Base-by-base conservation (phyloP, 2,113 vertebrate genomes). In the Monopterus albus region DNA sequence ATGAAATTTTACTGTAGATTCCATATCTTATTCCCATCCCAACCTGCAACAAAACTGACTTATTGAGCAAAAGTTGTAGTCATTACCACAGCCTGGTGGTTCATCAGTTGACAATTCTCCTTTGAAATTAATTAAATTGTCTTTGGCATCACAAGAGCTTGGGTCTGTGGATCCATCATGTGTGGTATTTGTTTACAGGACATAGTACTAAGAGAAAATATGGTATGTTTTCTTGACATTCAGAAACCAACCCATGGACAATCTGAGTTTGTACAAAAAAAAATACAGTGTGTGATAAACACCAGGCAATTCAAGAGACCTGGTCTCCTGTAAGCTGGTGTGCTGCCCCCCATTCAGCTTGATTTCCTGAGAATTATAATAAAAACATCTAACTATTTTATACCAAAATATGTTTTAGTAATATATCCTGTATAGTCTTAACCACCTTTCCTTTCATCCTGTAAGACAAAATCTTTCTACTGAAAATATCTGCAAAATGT, bases 1-100 rank as follows among this genome's bases (percentile, higher is more conserved):
- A 43, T 75, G 50, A 49, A 28, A 66, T 74, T 72, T 78, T 68
- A 43, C 66, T 55, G 71, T 49, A 79, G 20, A 84, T 81, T 79
- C 61, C 81, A 85, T 69, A 72, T 76, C 79, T 63, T 18, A 55
- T 62, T 50, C 49, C 64, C 29, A 50, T 79, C 31, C 55, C 28
- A 62, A 72, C 21, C 55, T 35, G n/a, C 39, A 56, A 73, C 39
- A 52, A 73, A 72, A 70, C 47, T 65, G 33, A 70, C 65, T 66
- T 56, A 71, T 56, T 78, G 50, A 68, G 56, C 38, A 65, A 61
- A 77, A 59, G 10, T 59, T 69, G n/a, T 56, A 69, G 60, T 69
- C 62, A 72, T 82, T 56, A 38, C 68, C 25, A 62, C 49, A 62
- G 36, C 20, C 28, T 1, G 3, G 42, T 59, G 63, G 38, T 49